phyloP scores from a whole-genome alignment of 1,140 invertebrate genomes.

The Ips nitidus region DNA sequence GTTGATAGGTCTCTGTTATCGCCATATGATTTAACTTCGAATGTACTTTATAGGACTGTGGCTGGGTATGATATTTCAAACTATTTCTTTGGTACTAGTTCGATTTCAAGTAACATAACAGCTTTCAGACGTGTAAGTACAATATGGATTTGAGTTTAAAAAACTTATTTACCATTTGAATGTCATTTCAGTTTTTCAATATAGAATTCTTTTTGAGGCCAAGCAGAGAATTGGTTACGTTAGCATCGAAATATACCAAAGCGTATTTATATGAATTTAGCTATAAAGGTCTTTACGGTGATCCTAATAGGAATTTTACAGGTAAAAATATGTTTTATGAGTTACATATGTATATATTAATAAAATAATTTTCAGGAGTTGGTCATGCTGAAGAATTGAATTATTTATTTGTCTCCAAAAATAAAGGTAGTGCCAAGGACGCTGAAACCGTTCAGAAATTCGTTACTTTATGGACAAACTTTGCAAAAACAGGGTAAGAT shows the following conservation, averaged over 20 bases:
- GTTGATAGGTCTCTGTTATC: not conserved
- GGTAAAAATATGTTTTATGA: slow-evolving; percentile 8
- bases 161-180: not conserved
- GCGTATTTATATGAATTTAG: slow-evolving; percentile 32
- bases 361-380: slow-evolving; percentile 20
- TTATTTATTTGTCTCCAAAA: slow-evolving; percentile 16
- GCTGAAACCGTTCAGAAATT: slow-evolving; percentile 7
- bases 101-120: not conserved
- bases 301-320: slow-evolving; percentile 1
- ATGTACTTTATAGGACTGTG: not conserved
- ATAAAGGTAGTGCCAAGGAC: slow-evolving; percentile 1
- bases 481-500: slow-evolving; percentile 33
- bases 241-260: slow-evolving; percentile 5
- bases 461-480: slow-evolving; percentile 34
- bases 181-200: slow-evolving; percentile 20
- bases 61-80: not conserved
- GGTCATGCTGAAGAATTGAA: slow-evolving; percentile 32
- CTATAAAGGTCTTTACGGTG: slow-evolving; percentile 14
- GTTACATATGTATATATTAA: not conserved
- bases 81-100: not conserved
- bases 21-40: slow-evolving; percentile 5
- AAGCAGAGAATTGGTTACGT: slow-evolving; percentile 5
- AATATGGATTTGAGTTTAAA: not conserved
- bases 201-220: slow-evolving; percentile 1
- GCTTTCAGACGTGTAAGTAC: not conserved